Evolutionary conservation across 2,113 vertebrate genomes (phyloP).

Genomic region (Drymodes brunneopygia): DNA sequence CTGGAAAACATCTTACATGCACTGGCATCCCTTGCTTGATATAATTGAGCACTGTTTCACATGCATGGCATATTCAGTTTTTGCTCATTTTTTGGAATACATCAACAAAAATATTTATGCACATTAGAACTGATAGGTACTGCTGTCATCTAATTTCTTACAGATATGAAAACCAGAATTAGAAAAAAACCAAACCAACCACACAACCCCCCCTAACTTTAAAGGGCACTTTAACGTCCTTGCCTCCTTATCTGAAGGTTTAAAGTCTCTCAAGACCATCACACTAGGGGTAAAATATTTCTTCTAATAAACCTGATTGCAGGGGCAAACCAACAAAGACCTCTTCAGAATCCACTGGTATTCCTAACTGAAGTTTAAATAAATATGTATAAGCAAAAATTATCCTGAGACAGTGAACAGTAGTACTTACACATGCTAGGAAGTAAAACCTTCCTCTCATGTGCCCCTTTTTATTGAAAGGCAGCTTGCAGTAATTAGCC

Average conservation of each 20-base stretch:
- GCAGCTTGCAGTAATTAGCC: neutral
- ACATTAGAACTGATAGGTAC: neutral
- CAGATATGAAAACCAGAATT: neutral
- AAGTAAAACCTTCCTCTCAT: neutral
- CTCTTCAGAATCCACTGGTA: neutral
- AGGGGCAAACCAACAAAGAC: neutral
- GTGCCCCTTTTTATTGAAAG: neutral
- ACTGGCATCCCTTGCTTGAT: neutral
- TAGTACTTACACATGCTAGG: neutral
- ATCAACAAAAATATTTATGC: neutral
- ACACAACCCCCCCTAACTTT: fast-evolving
- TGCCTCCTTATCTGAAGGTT: neutral
- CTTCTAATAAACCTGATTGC: neutral
- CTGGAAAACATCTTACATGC: neutral
- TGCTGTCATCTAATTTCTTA: neutral
- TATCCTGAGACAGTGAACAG: neutral
- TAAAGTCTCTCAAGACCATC: neutral
- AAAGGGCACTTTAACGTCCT: neutral
- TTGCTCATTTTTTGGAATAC: neutral
- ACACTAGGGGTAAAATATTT: neutral
- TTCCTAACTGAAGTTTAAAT: neutral
- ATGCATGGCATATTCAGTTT: neutral
- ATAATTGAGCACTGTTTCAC: neutral
- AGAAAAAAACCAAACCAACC: neutral
- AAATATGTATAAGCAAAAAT: neutral